Base-by-base conservation (phyloP, 2,888 invertebrate genomes). In the Lycia hirtaria region DNA sequence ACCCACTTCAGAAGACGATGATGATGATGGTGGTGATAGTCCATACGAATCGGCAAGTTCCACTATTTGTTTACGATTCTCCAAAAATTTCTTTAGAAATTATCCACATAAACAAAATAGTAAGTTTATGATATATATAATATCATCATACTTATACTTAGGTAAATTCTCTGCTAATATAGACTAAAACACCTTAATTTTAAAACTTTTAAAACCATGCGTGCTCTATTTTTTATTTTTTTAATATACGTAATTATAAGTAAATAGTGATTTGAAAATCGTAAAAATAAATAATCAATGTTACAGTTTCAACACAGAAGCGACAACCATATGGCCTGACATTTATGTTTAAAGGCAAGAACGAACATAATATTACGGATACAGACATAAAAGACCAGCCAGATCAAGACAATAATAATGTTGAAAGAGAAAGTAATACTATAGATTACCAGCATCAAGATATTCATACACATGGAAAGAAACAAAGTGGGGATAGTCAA, bases 1-100 rank as follows among this genome's bases (percentile, higher is more conserved):
- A 7, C 70, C 81, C 3, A 71, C 73, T 4, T 68, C 75, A 2
- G 76, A 78, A 2, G 76, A 78, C 26, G 72, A 73, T 22, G 48
- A 48, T 38, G 68, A 68, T 9, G 65, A 73, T 22, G 48, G 45
- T 38, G 68, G 68, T 9, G 65, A 65, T 17, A 69, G 67, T n/a
- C 49, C 55, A 30, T 62, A 67, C 5, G 60, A 59, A 9, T 26
- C 65, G 19, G 50, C 22, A 2, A 69, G 68, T 49, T 80, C 79
- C 14, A 72, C 72, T 6, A 67, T 77, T 51, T 76, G 71, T 56
- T 68, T 80, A 17, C 72, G 75, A 38, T 20, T 78, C 30, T 74
- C 77, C 10, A 67, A 74, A 53, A 71, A 65, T 43, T 59, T 45
- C 28, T 59, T 63, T 24, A 70, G 61, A 17, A 56, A 47, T 19